A percentile compares a stretch with the other conserved stretches of the same genome.
These are phyloP conservation scores for Taphrorychus bicolor DNA, from an alignment of 2,888 invertebrate genomes.

Conservation along the genomic window DNA sequence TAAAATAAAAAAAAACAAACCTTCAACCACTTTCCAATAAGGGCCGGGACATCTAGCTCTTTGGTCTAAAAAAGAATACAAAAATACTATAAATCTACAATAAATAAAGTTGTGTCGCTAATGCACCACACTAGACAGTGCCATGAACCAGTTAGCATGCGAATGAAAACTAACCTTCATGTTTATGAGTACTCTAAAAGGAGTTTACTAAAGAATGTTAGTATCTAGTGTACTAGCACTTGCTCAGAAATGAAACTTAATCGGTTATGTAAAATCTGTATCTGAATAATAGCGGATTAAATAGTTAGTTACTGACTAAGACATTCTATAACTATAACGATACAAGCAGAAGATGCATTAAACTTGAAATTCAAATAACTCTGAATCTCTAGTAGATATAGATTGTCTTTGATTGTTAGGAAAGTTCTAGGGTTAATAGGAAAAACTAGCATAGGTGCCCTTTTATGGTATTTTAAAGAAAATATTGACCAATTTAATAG, in stretches of 20 bases:
- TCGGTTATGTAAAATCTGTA: neutral
- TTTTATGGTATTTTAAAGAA: too few relatives aligned
- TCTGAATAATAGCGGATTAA: too few relatives aligned
- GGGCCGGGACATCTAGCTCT: conserved; percentile 51
- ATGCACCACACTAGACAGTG: conserved; percentile 20
- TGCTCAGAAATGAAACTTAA: too few relatives aligned
- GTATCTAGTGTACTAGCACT: too few relatives aligned
- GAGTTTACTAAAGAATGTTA: too few relatives aligned
- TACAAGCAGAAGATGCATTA: too few relatives aligned
- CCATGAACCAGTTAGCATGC: conserved; percentile 45
- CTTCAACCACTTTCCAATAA: conserved; percentile 53
- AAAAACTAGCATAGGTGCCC: too few relatives aligned
- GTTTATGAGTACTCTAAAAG: conserved; percentile 2
- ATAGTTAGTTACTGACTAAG: neutral
- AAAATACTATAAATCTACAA: conserved; percentile 15
- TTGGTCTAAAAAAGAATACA: conserved; percentile 44
- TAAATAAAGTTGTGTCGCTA: conserved; percentile 16
- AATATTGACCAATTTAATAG: too few relatives aligned
- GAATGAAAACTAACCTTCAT: conserved; percentile 45
- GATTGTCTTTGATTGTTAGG: neutral
- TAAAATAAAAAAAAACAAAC: conserved; percentile 51
- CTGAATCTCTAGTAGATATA: too few relatives aligned
- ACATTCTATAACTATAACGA: neutral
- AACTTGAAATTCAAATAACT: too few relatives aligned
- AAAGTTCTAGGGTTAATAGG: neutral